Evolutionary conservation across 2,888 invertebrate genomes (phyloP).

Genomic region (Ceriagrion tenellum): DNA sequence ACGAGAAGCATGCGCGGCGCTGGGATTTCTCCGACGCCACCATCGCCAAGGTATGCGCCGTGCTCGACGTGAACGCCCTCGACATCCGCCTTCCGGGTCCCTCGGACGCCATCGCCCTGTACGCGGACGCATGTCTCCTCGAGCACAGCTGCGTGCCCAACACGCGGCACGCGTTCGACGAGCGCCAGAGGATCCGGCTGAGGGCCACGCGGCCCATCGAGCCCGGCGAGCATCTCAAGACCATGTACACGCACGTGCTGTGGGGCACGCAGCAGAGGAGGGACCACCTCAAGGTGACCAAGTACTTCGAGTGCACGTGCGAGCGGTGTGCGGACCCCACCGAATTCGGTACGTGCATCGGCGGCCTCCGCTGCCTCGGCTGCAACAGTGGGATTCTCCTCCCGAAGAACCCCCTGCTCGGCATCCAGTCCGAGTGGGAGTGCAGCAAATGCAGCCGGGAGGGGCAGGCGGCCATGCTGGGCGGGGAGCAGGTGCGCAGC

Average conservation of each 20-base stretch:
- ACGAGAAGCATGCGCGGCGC: constrained; percentile 80
- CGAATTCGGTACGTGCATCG: constrained; percentile 87
- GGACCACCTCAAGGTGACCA: constrained; percentile 88
- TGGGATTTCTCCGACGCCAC: constrained; percentile 75
- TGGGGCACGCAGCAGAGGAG: constrained; percentile 92
- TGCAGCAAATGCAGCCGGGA: constrained; percentile 84
- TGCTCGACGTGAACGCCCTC: constrained; percentile 90
- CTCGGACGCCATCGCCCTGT: constrained; percentile 86
- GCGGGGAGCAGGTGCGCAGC: constrained; percentile 83
- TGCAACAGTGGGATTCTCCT: constrained; percentile 84
- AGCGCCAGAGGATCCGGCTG: constrained; percentile 81
- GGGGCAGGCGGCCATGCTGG: constrained; percentile 79
- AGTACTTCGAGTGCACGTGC: constrained; percentile 89
- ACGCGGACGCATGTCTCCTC: constrained; percentile 87
- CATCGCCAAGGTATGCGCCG: constrained; percentile 88
- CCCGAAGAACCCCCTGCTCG: constrained; percentile 85
- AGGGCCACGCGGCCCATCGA: constrained; percentile 84
- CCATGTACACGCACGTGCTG: constrained; percentile 92
- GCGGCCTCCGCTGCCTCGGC: constrained; percentile 85
- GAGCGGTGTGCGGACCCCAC: constrained; percentile 89
- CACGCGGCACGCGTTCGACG: constrained; percentile 86
- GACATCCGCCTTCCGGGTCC: constrained; percentile 85
- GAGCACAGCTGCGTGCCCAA: constrained; percentile 92
- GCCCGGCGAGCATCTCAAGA: constrained; percentile 87
- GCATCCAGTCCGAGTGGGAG: constrained; percentile 87